Evolutionary conservation across 2,888 invertebrate genomes (phyloP), one percentile per base, ranked within the genome.

Genomic region (Ophioninae sp.): DNA sequence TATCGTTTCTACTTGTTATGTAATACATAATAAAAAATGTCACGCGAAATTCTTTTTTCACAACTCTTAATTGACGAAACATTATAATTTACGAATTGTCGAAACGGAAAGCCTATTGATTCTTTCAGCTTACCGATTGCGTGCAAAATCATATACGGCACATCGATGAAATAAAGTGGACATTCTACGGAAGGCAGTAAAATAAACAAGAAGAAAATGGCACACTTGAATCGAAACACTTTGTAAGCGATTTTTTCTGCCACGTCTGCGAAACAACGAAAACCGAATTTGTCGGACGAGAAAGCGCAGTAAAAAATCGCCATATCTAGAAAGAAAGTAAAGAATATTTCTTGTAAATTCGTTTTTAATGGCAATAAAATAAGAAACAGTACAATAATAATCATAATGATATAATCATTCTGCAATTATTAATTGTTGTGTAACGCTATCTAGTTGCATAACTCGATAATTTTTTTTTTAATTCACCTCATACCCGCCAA

Each of bases 321-420:
- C n/a, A 20, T 3, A 59, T 22, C 58, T 30, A 61, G 6, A 22
- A 67, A 67, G 13, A 65, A 65, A 71, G 8, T 44, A 72, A 73
- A 39, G 30, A 30, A 58, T 44, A 65, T 10, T 85, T 87, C 77
- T 87, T 85, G 86, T 86, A 88, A 88, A 88, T 90, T 90, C 89
- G 89, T 91, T 91, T 91, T 92, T 92, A 92, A 92, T 92, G 90
- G 92, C 90, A 92, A 91, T 92, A 91, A 92, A 92, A 92, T 91
- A 91, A 90, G 90, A 92, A 92, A 92, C 91, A 89, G 90, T 92
- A 92, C 91, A 92, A 92, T 90, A 90, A 89, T 91, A 91, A 89
- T 91, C 85, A 86, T 85, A 88, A 86, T 90, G 89, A 88, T 89
- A 90, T 88, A 86, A 86, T 86, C 86, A 87, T 88, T 84, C 84